Evolutionary conservation across 2,888 invertebrate species (phyloP).

Genomic region (Biston stratarius): DNA sequence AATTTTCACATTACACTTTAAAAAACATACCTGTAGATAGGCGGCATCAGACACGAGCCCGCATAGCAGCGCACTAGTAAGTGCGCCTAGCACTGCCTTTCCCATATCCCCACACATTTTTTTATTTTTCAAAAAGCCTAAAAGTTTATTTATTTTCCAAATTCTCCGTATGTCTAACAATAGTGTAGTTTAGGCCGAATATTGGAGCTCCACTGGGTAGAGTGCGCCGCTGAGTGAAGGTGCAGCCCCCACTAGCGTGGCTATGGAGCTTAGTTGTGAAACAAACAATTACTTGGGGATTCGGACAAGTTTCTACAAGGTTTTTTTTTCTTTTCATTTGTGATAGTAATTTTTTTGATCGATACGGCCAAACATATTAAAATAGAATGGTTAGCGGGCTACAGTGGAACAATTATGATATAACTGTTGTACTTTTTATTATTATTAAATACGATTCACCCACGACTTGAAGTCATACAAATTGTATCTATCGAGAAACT

Average conservation of each 20-base stretch:
- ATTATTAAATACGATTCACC: no score
- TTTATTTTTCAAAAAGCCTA: not conserved
- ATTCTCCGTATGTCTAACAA: constrained; percentile 8
- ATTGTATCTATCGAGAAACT: no score
- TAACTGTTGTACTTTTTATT: no score
- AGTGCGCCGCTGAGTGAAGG: constrained; percentile 31
- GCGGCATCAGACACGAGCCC: constrained; percentile 80
- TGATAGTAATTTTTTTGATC: not conserved
- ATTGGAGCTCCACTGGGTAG: constrained; percentile 36
- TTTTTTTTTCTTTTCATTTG: constrained; percentile 6
- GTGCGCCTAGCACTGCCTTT: constrained; percentile 78
- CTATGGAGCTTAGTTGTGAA: constrained; percentile 29
- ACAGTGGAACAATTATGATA: no score
- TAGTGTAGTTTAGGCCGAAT: constrained; percentile 28
- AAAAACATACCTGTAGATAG: constrained; percentile 73
- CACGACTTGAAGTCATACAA: no score
- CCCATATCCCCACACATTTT: constrained; percentile 84
- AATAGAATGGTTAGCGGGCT: not conserved
- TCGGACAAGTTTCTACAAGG: constrained; percentile 17
- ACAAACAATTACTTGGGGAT: constrained; percentile 39
- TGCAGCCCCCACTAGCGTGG: constrained; percentile 37
- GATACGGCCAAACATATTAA: not conserved
- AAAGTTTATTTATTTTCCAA: constrained; percentile 20
- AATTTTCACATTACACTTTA: no score
- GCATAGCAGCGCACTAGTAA: constrained; percentile 79